Percentiles rank a stretch among this genome's conserved stretches.
phyloP scores from a whole-genome alignment of 2,888 invertebrate genomes.

The Eupsilia transversa region DNA sequence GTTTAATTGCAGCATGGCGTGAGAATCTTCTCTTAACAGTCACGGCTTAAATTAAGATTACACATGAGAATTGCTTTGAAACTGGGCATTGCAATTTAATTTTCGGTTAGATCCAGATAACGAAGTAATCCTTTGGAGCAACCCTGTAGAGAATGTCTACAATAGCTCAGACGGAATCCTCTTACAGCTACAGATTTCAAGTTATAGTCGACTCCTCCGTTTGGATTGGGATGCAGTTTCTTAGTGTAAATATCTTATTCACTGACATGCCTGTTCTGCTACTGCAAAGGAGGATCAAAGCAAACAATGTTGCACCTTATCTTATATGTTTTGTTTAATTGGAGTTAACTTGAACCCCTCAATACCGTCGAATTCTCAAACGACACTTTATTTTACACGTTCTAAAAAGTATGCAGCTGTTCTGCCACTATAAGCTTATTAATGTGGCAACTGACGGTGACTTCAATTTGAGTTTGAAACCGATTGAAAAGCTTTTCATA shows the following conservation, averaged over 20 bases:
- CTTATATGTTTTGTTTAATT: background rate
- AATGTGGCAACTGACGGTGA: too few species aligned
- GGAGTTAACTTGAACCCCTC: background rate
- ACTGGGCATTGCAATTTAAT: background rate
- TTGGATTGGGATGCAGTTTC: conserved; percentile 52
- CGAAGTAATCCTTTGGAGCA: conserved; percentile 36
- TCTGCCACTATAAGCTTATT: too few species aligned
- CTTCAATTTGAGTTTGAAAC: too few species aligned
- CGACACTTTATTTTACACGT: background rate
- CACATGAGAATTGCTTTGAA: background rate
- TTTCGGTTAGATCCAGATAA: background rate
- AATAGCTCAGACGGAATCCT: conserved; percentile 55
- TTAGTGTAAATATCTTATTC: conserved; percentile 53
- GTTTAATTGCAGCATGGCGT: too few species aligned
- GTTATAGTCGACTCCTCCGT: conserved; percentile 49
- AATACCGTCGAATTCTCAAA: background rate
- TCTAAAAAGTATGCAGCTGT: too few species aligned
- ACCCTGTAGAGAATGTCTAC: conserved; percentile 51
- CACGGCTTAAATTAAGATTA: background rate
- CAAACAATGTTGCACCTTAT: conserved; percentile 6
- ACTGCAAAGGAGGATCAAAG: conserved; percentile 4
- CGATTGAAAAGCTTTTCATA: background rate
- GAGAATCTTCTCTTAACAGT: background rate
- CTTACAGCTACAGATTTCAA: conserved; percentile 57
- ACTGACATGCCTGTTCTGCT: conserved; percentile 24